Evolutionary conservation across 2,113 vertebrate genomes (phyloP), one percentile per base, ranked within the genome.

Genomic region (Saguinus midas): DNA sequence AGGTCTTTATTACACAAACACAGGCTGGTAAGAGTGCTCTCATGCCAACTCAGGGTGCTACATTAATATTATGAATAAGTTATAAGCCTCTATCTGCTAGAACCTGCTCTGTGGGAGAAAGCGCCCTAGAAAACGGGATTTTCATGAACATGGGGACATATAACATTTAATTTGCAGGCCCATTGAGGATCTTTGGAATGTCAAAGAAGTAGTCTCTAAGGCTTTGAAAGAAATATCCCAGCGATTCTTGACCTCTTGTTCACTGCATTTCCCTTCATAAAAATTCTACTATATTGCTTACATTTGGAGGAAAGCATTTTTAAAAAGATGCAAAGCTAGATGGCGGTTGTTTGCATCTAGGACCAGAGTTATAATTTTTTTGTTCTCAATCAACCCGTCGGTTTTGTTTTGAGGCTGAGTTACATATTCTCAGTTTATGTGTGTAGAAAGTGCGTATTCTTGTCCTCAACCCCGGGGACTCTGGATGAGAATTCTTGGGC

Each of bases 201-300:
- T 45, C 6, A 78, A 50, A 85, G 6, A 91, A n/a, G 40, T 73
- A 17, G 27, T 95, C 89, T 94, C 85, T 45, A 52, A 73, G 73
- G 91, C 32, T 95, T 97, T 87, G 83, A 82, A 96, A 89, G 70
- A 93, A 95, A 96, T 55, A 95, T 58, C 32, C 32, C 23, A 87
- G n/a, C 45, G 88, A 95, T 61, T 14, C 43, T 91, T 96, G 89
- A 91, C 48, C 89, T 94, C 95, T 94, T 73, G 86, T 89, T 86
- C 83, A 40, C 32, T 93, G 35, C 17, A 37, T 78, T 92, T 92
- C 10, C 75, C 43, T 72, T 83, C 1, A 45, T 70, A 57, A 72
- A 89, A 18, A 75, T 87, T 89, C 1, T 84, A 64, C 84, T 55
- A 88, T 29, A 50, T 87, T 87, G 35, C 48, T 91, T 96, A 81